These are phyloP conservation scores for Acanthopagrus latus DNA, from an alignment of 2,797 vertebrate genomes.

Conservation along the genomic window DNA sequence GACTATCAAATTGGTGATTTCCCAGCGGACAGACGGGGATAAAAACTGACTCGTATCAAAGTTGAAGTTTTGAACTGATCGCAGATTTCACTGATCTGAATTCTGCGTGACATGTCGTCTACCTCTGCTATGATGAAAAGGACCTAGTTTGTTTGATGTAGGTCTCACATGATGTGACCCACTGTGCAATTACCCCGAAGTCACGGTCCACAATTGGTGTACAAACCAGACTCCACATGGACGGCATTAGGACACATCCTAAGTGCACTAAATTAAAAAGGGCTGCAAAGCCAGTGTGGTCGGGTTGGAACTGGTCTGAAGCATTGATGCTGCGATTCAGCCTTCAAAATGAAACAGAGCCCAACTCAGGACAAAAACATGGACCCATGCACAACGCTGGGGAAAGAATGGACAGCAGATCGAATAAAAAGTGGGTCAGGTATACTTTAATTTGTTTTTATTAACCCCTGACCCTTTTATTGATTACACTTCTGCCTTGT, in stretches of 20 bases:
- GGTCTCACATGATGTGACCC: conserved; percentile 20
- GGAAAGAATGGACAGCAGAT: too few species aligned
- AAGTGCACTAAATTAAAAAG: not conserved
- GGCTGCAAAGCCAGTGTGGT: not conserved
- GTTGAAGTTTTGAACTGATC: not conserved
- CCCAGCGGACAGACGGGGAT: not conserved
- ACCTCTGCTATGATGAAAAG: not conserved
- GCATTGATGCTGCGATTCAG: not conserved
- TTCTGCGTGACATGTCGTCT: conserved; percentile 1
- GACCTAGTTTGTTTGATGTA: conserved; percentile 18
- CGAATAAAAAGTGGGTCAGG: too few species aligned
- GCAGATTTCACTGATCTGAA: not conserved
- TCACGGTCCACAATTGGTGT: not conserved
- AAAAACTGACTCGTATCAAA: not conserved
- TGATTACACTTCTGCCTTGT: too few species aligned
- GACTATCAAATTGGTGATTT: conserved; percentile 7
- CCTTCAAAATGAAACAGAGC: not conserved
- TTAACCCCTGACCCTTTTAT: too few species aligned
- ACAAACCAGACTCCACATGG: not conserved
- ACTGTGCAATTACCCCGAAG: conserved; percentile 2
- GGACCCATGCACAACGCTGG: too few species aligned
- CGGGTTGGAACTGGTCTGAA: not conserved
- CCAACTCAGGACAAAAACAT: too few species aligned
- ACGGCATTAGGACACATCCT: not conserved
- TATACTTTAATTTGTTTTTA: too few species aligned